These are phyloP conservation scores for Lutra lutra DNA, from an alignment of 2,797 vertebrate genomes.

Conservation along the genomic window DNA sequence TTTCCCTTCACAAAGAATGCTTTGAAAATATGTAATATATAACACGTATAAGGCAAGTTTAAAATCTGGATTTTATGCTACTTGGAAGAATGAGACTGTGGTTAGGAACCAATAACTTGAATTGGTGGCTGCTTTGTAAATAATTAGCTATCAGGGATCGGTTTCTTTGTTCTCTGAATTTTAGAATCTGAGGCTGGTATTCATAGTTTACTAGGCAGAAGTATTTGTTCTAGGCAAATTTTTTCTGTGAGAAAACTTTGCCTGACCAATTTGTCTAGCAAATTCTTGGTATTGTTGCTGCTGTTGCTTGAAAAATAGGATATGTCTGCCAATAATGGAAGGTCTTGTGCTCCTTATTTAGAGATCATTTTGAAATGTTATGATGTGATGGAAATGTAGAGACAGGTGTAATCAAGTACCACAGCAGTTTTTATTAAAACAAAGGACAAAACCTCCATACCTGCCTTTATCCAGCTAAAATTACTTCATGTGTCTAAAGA, in stretches of 20 bases:
- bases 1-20: neutral
- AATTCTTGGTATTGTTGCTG: constrained; percentile 8
- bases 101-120: constrained; percentile 24
- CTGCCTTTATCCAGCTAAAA: neutral
- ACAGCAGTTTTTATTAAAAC: constrained; percentile 28
- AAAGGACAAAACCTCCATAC: neutral
- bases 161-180: constrained; percentile 18
- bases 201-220: constrained; percentile 9
- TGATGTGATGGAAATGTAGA: neutral
- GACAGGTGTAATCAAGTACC: neutral
- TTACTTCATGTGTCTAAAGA: neutral
- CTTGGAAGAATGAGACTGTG: neutral
- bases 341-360: neutral
- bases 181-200: constrained; percentile 43
- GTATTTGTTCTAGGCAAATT: neutral
- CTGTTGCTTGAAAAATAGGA: constrained; percentile 21
- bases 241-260: neutral
- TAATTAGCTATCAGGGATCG: neutral
- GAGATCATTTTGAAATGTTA: constrained; percentile 21
- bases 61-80: neutral
- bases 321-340: constrained; percentile 1
- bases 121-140: constrained; percentile 31
- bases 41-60: neutral
- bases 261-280: constrained; percentile 17
- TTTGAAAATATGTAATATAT: neutral